These are phyloP conservation scores for Typhlomys cinereus DNA, from an alignment of 2,113 vertebrate genomes.

Conservation along the genomic window DNA sequence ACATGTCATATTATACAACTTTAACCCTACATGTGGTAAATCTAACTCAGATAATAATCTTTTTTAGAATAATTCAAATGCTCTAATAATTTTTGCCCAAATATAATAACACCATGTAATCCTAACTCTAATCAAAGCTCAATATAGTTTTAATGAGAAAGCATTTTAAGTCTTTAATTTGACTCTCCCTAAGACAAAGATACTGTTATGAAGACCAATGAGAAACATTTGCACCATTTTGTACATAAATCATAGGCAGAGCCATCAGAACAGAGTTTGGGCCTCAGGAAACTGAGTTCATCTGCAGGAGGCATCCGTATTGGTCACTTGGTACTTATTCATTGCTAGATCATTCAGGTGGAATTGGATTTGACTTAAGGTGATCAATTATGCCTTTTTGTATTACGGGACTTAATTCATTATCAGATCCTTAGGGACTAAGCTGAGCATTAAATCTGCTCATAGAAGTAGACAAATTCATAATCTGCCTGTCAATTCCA, in stretches of 20 bases:
- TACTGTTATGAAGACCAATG: background rate
- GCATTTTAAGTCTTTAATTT: conserved; percentile 25
- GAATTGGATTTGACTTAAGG: conserved; percentile 63
- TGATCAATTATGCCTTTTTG: conserved; percentile 72
- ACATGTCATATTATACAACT: background rate
- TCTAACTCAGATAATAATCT: background rate
- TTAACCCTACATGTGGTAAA: background rate
- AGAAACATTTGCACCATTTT: background rate
- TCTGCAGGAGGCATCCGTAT: conserved; percentile 1
- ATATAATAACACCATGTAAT: background rate
- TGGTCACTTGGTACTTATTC: conserved; percentile 24
- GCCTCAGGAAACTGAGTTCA: background rate
- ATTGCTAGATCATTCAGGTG: conserved; percentile 45
- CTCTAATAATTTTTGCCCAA: conserved; percentile 18
- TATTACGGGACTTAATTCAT: conserved; percentile 69
- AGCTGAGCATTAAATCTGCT: conserved; percentile 62
- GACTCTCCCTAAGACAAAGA: background rate
- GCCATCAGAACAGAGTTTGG: background rate
- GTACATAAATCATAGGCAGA: background rate
- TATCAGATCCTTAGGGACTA: conserved; percentile 58
- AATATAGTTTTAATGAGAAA: conserved; percentile 19
- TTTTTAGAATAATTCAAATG: conserved; percentile 4
- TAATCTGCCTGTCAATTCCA: conserved; percentile 52
- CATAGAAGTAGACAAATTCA: conserved; percentile 51
- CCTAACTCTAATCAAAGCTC: background rate